Base-by-base conservation (phyloP, 92 coral and sea anemone genomes). In the Chrysogorgia sp. region DNA sequence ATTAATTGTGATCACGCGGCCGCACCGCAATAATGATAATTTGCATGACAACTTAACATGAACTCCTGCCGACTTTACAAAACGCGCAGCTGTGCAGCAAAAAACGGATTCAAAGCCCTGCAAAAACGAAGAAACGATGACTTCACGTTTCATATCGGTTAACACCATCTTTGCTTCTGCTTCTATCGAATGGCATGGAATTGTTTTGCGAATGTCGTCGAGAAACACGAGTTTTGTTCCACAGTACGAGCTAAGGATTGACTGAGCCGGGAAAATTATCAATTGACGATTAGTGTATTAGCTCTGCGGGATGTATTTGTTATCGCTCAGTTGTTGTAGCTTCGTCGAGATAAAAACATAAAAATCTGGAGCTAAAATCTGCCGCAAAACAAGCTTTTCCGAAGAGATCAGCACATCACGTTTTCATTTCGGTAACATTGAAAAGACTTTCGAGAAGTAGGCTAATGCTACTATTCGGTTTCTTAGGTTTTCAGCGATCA, bases 11-110 rank as follows among this genome's bases (percentile, higher is more conserved):
- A 72, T 72, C 55, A 72, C 65, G 65, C n/a, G n/a, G n/a, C 64
- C 78, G 49, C n/a, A 72, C 53, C 23, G 79, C 47, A 53, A 56
- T 56, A 8, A 72, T 72, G 48, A 40, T 34, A n/a, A 72, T 72
- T 72, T 72, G 65, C 79, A 72, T 72, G 79, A 72, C 79, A 72
- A 72, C 10, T 21, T n/a, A 72, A 72, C 8, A 13, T 40, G 65
- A 52, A 21, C 33, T 72, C 79, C 79, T 30, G 52, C 79, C 32
- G 79, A 43, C 33, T 72, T 71, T 33, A 47, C n/a, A n/a, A 47
- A 7, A 47, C 2, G 53, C 53, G n/a, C 2, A 2, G 43, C 10
- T 47, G n/a, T 2, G 10, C n/a, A 47, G 15, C 2, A 15, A 6
- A n/a, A 15, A 47, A 47, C 53, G 7, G 14, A 15, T 15, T 47